A percentile compares a stretch with the other conserved stretches of the same genome.
These are phyloP conservation scores for Dinoponera quadriceps DNA, from an alignment of 1,140 invertebrate species.

Conservation along the genomic window DNA sequence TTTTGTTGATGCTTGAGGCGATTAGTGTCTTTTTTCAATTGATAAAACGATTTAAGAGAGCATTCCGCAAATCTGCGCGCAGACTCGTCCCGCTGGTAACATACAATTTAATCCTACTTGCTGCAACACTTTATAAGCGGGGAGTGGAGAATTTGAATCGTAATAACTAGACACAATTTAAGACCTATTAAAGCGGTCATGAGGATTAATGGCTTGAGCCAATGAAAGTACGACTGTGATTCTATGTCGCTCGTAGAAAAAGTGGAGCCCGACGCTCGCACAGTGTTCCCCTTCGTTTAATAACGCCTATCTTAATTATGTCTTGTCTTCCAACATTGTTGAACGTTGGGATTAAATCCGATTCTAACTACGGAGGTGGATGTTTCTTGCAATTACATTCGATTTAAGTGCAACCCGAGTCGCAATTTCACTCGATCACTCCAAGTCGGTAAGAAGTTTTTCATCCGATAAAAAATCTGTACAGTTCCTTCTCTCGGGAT, in stretches of 20 bases:
- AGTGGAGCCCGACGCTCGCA: constrained; percentile 27
- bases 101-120: constrained; percentile 24
- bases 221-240: constrained; percentile 44
- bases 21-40: not conserved
- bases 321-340: too few relatives aligned
- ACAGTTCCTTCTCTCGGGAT: too few relatives aligned
- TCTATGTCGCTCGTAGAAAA: constrained; percentile 47
- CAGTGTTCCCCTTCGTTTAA: not conserved
- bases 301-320: not conserved
- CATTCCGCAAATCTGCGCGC: not conserved
- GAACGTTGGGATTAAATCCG: too few relatives aligned
- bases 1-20: not conserved
- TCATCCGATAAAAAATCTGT: too few relatives aligned
- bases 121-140: constrained; percentile 31
- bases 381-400: too few relatives aligned
- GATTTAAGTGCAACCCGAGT: too few relatives aligned
- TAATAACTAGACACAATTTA: constrained; percentile 59
- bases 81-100: not conserved
- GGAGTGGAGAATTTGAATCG: constrained; percentile 43
- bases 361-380: too few relatives aligned
- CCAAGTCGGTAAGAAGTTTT: too few relatives aligned
- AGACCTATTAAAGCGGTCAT: constrained; percentile 61
- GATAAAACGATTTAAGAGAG: not conserved
- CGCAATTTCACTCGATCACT: too few relatives aligned
- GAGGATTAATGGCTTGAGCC: constrained; percentile 55